phyloP scores from a whole-genome alignment of 2,797 vertebrate genomes.

The Psittacula derbiana region DNA sequence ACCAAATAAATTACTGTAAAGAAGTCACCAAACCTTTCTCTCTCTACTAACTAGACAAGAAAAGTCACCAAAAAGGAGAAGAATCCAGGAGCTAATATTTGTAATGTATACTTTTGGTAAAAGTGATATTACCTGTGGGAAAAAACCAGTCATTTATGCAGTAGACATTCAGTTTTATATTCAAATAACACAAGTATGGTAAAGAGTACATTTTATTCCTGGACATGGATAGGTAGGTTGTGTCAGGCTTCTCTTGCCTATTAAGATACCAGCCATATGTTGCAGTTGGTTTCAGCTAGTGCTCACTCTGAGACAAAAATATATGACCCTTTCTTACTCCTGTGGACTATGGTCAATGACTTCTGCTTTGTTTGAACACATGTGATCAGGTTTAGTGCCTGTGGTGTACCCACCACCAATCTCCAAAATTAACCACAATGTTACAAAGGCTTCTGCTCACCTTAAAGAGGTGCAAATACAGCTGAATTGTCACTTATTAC shows the following conservation, averaged over 20 bases:
- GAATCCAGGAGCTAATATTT: not conserved
- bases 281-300: not conserved
- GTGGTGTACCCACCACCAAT: no score
- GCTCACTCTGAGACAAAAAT: not conserved
- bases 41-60: not conserved
- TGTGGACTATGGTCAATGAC: not conserved
- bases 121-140: not conserved
- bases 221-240: not conserved
- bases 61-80: not conserved
- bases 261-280: not conserved
- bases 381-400: rapidly evolving
- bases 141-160: not conserved
- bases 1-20: not conserved
- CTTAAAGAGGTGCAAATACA: not conserved
- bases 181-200: not conserved
- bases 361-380: not conserved
- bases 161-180: not conserved
- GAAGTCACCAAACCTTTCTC: not conserved
- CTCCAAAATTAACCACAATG: not conserved
- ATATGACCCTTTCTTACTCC: not conserved
- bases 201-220: not conserved
- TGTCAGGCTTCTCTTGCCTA: not conserved
- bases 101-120: not conserved
- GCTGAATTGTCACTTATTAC: not conserved
- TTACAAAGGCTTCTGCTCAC: not conserved